Conservation (phyloP, 2,797 vertebrate species). For the Chromobotia macracanthus region DNA sequence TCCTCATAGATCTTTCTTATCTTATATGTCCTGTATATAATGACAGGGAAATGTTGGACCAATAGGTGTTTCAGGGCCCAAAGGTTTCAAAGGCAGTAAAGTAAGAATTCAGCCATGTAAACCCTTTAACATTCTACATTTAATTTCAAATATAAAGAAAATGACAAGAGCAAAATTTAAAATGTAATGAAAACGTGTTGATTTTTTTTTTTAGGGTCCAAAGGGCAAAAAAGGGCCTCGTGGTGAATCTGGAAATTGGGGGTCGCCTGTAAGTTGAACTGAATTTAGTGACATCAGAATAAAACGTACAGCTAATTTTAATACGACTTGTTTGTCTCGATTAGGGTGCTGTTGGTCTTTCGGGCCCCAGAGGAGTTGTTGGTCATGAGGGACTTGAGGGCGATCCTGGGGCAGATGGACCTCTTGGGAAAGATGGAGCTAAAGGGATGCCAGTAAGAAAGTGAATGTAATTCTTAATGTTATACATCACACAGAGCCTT, state of each 20-base stretch:
- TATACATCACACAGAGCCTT: neutral
- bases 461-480: conserved; percentile 23
- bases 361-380: conserved; percentile 84
- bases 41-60: conserved; percentile 87
- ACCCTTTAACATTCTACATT: no score
- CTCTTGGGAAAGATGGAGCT: conserved; percentile 81
- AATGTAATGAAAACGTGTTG: neutral
- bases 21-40: conserved; percentile 49
- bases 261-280: conserved; percentile 81
- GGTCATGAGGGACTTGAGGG: conserved; percentile 90
- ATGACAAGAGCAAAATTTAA: conserved; percentile 70
- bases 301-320: neutral
- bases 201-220: conserved; percentile 80
- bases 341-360: conserved; percentile 71
- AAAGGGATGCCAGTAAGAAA: conserved; percentile 82
- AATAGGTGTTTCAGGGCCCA: conserved; percentile 82
- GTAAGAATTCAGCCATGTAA: conserved; percentile 73
- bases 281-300: neutral
- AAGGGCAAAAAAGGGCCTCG: conserved; percentile 75
- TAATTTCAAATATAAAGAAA: no score
- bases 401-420: conserved; percentile 79
- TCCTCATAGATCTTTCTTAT: neutral
- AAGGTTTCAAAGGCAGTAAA: conserved; percentile 92
- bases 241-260: conserved; percentile 77
- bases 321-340: neutral